Percentiles rank a stretch among this genome's conserved stretches.
These are phyloP conservation scores for Choloepus didactylus DNA, from an alignment of 2,797 vertebrate species.

Conservation along the genomic window DNA sequence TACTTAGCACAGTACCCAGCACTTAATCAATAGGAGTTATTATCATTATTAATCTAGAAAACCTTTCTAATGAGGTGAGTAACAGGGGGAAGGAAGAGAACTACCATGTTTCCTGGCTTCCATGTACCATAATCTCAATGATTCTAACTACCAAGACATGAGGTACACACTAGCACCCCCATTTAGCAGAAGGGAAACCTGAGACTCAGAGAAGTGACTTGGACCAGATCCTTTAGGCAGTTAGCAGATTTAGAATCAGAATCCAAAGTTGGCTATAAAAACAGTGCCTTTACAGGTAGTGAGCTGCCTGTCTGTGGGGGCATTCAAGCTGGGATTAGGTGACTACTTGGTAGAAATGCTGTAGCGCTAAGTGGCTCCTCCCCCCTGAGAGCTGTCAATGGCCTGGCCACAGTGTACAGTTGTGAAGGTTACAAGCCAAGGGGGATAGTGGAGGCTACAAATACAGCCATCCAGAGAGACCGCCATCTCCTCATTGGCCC, in stretches of 20 bases:
- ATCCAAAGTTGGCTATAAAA: no score
- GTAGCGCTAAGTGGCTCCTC: neutral
- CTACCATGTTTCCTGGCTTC: neutral
- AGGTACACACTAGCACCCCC: neutral
- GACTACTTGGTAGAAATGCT: neutral
- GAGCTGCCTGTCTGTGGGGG: neutral
- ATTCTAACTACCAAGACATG: neutral
- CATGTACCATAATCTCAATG: fast-evolving
- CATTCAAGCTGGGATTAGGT: fast-evolving
- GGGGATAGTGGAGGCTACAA: neutral
- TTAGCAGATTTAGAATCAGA: neutral
- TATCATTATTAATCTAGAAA: neutral
- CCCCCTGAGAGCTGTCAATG: neutral
- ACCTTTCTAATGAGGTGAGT: neutral
- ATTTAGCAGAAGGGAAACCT: neutral
- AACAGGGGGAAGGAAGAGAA: neutral
- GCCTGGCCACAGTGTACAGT: fast-evolving
- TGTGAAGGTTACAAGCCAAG: neutral
- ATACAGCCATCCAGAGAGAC: neutral
- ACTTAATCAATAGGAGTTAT: neutral
- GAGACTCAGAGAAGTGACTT: neutral
- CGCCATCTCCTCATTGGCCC: neutral
- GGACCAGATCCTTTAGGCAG: neutral
- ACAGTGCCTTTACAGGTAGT: neutral
- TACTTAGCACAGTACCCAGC: neutral